These are phyloP conservation scores for Epistrophella euchroma DNA, from an alignment of 2,888 invertebrate species.

Conservation along the genomic window DNA sequence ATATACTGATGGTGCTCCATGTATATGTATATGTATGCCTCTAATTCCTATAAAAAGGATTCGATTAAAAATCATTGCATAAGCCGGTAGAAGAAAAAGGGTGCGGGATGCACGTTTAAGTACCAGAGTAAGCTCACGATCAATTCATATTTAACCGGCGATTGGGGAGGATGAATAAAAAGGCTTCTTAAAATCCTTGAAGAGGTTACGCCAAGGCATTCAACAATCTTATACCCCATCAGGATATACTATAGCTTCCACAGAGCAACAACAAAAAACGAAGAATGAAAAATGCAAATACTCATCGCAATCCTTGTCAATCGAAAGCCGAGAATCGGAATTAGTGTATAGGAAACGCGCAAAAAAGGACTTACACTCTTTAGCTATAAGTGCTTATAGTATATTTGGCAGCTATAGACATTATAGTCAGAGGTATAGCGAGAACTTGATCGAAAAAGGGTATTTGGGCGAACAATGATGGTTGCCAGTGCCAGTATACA, in stretches of 20 bases:
- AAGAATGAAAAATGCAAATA: constrained; percentile 68
- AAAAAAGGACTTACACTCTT: constrained; percentile 55
- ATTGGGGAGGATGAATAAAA: constrained; percentile 65
- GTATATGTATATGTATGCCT: not conserved
- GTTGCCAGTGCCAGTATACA: not conserved
- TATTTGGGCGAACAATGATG: constrained; percentile 51
- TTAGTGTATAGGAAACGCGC: constrained; percentile 40
- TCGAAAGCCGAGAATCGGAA: constrained; percentile 60
- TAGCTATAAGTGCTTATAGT: not conserved
- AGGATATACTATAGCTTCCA: not conserved
- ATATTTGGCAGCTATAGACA: constrained; percentile 1
- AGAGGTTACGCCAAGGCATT: constrained; percentile 69
- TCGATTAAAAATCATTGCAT: constrained; percentile 66
- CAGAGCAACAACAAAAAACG: constrained; percentile 29
- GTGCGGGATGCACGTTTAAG: constrained; percentile 17
- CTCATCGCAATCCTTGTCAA: constrained; percentile 64
- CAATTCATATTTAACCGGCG: constrained; percentile 71
- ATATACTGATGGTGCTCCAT: not conserved
- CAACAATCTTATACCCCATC: constrained; percentile 51
- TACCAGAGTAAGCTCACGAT: constrained; percentile 54
- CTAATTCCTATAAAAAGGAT: constrained; percentile 54
- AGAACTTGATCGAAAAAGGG: not conserved
- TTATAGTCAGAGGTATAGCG: too few relatives aligned
- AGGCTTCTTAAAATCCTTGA: constrained; percentile 52
- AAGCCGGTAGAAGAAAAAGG: constrained; percentile 13